A percentile compares a stretch with the other conserved stretches of the same genome.
Conservation (phyloP, 2,888 invertebrate genomes). For the Drosophila eohydei region DNA sequence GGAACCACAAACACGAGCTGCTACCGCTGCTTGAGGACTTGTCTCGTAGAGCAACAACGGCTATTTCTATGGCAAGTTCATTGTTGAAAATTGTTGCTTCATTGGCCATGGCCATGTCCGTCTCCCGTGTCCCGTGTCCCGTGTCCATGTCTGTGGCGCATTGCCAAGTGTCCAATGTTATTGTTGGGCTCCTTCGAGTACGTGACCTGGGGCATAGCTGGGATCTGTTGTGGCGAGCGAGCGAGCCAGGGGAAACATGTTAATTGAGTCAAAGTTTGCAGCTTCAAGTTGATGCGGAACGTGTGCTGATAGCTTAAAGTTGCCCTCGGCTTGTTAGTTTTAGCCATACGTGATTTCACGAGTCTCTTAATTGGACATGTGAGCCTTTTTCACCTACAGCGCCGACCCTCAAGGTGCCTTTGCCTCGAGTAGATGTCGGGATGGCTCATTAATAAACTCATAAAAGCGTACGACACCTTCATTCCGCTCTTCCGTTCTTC, state of each 20-base stretch:
- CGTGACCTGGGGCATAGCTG: conserved; percentile 51
- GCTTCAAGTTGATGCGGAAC: conserved; percentile 63
- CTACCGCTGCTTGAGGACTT: conserved; percentile 19
- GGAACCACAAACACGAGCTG: conserved; percentile 6
- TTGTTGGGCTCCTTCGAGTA: conserved; percentile 44
- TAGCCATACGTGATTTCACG: conserved; percentile 63
- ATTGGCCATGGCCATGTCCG: conserved; percentile 39
- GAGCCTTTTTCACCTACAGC: conserved; percentile 35
- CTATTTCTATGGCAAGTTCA: conserved; percentile 32
- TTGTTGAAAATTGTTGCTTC: conserved; percentile 64
- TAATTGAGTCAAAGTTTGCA: conserved; percentile 72
- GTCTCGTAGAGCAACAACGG: conserved; percentile 21
- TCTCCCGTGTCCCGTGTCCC: not conserved
- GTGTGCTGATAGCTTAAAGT: conserved; percentile 73
- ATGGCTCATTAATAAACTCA: conserved; percentile 73
- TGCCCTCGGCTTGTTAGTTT: conserved; percentile 57
- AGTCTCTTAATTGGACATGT: conserved; percentile 68
- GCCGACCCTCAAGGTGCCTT: conserved; percentile 36
- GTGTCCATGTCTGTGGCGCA: conserved; percentile 15
- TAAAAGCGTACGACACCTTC: conserved; percentile 65
- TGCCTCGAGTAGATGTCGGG: conserved; percentile 24
- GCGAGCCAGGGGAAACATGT: conserved; percentile 52
- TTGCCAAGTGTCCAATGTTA: conserved; percentile 46
- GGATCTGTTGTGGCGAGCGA: conserved; percentile 4
- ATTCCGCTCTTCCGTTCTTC: conserved; percentile 5